Evolutionary conservation across 2,113 vertebrate species (phyloP).

Genomic region (Hippocampus abdominalis): DNA sequence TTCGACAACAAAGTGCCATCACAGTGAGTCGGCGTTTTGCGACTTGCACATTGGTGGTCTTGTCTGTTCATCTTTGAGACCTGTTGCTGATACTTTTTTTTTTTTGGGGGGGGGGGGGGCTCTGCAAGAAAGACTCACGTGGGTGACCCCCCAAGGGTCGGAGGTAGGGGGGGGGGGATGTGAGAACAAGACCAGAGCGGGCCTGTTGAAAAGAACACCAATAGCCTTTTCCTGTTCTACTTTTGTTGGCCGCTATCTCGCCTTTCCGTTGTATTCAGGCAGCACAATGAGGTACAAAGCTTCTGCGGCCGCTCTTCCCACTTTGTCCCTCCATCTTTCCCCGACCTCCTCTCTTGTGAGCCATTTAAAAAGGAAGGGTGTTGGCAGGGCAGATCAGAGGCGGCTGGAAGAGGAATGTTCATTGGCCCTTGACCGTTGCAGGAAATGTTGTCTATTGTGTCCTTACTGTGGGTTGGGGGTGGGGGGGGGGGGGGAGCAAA

Average conservation of each 20-base stretch:
- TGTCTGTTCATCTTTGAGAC: too few species aligned
- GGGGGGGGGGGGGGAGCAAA: slow-evolving; percentile 1
- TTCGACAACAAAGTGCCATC: background rate
- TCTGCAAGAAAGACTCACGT: slow-evolving; percentile 23
- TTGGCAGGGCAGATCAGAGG: slow-evolving; percentile 25
- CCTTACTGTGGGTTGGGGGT: too few species aligned
- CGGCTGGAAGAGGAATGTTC: slow-evolving; percentile 45
- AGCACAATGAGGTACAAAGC: slow-evolving; percentile 61
- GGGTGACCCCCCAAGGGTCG: slow-evolving; percentile 18
- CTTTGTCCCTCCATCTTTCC: slow-evolving; percentile 12
- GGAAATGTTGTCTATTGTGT: slow-evolving; percentile 49
- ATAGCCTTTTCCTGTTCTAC: slow-evolving; percentile 60
- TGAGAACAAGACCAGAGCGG: slow-evolving; percentile 6
- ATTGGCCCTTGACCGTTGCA: slow-evolving; percentile 30
- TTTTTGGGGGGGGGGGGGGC: too few species aligned
- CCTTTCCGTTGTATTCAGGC: slow-evolving; percentile 54
- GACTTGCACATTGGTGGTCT: too few species aligned
- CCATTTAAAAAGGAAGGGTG: slow-evolving; percentile 39
- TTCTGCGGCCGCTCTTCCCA: slow-evolving; percentile 25
- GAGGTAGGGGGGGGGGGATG: background rate
- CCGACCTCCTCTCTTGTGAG: slow-evolving; percentile 33
- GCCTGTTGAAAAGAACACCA: slow-evolving; percentile 43
- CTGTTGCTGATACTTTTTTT: too few species aligned
- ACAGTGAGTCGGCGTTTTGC: too few species aligned
- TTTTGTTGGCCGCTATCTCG: slow-evolving; percentile 58